Conservation (phyloP, 2,113 vertebrate species). For the Crotalus tigris region DNA sequence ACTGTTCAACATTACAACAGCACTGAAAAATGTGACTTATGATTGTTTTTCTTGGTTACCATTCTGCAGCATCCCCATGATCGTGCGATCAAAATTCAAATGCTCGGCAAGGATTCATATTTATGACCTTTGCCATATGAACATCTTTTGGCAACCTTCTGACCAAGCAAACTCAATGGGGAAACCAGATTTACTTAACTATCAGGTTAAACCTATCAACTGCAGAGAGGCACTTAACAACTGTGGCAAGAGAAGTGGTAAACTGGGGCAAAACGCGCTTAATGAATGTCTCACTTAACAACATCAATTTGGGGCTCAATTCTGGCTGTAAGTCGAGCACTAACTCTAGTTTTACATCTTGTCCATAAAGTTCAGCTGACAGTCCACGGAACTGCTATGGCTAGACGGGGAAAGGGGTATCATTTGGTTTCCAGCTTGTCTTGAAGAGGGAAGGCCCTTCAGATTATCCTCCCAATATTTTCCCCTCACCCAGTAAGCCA, state of each 20-base stretch:
- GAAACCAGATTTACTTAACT: neutral
- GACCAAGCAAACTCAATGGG: neutral
- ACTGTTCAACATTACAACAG: neutral
- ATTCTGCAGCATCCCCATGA: neutral
- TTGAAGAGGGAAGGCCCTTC: neutral
- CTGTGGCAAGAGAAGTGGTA: neutral
- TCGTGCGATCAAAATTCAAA: neutral
- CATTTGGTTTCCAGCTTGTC: neutral
- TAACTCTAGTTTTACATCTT: neutral
- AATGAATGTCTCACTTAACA: neutral
- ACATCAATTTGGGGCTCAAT: neutral
- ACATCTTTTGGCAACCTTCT: neutral
- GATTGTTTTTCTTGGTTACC: neutral
- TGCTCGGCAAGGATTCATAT: neutral
- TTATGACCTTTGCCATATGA: neutral
- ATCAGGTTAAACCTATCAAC: neutral
- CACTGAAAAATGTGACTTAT: neutral
- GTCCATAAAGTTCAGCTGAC: neutral
- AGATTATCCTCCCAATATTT: neutral
- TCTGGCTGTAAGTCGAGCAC: neutral
- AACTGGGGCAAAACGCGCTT: neutral
- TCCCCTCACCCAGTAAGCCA: neutral
- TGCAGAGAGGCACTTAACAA: neutral
- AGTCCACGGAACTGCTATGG: neutral
- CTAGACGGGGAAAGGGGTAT: neutral